phyloP scores from a whole-genome alignment of 2,888 invertebrate genomes.

The Rhodophaea formosa region DNA sequence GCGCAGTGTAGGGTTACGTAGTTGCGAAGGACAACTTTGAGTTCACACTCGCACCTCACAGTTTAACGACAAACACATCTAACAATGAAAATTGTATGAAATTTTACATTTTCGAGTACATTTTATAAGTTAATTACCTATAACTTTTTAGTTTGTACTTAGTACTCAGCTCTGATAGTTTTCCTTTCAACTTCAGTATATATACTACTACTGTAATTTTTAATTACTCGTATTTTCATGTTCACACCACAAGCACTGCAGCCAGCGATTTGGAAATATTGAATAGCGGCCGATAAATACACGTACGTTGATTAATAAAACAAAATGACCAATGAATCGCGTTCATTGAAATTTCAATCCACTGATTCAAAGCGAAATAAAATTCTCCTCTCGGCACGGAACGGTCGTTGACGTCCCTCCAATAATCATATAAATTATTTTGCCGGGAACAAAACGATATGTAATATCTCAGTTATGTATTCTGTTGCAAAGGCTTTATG shows the following conservation, averaged over 20 bases:
- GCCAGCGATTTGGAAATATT: neutral
- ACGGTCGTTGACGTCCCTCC: constrained; percentile 11
- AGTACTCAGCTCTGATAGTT: no score
- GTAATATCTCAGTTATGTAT: constrained; percentile 11
- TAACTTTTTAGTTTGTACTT: no score
- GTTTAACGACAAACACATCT: no score
- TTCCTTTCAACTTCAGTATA: no score
- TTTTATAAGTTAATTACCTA: no score
- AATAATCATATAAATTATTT: constrained; percentile 16
- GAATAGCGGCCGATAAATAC: constrained; percentile 1
- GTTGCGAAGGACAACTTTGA: no score
- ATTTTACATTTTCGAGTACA: no score
- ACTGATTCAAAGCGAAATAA: constrained; percentile 9
- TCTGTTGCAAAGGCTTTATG: neutral
- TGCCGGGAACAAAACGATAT: constrained; percentile 4
- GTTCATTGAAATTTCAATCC: constrained; percentile 5
- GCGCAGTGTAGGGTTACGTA: no score
- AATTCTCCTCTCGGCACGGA: neutral
- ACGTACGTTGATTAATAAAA: constrained; percentile 1
- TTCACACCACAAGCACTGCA: neutral
- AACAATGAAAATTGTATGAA: no score
- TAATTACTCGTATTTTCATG: no score
- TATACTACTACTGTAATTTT: no score
- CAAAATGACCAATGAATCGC: constrained; percentile 7
- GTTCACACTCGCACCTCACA: no score